Evolutionary conservation across 2,888 invertebrate species (phyloP), one percentile per base, ranked within the genome.

Genomic region (Odontothrips loti): DNA sequence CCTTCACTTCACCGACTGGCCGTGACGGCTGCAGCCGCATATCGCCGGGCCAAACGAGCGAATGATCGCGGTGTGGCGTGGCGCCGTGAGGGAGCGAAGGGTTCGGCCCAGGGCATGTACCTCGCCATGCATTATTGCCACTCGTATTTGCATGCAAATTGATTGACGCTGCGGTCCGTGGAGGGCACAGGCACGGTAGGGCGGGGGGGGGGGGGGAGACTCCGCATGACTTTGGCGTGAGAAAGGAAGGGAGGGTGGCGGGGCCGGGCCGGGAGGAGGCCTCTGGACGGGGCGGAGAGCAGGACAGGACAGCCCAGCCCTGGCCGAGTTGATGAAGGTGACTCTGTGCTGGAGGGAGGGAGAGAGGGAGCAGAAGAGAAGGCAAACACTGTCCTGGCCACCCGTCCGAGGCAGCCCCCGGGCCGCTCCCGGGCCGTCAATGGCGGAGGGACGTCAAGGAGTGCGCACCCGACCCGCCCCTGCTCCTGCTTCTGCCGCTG

Each of bases 131-230:
- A 75, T 75, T 75, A 75, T 75, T 75, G 68, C 68, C 68, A 27
- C 23, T 27, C 27, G 68, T 27, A 75, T 75, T 75, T 75, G 68
- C 68, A 75, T 75, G 68, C 68, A 75, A 75, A 75, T 75, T 75
- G 68, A 75, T 75, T 75, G 68, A 17, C 58, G 58, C 58, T 15
- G 58, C 58, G 58, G 58, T 58, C 58, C 20, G 58, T 20, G 58
- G 51, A 43, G 34, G 34, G 34, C 51, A 10, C 15, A 10, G 20
- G 51, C 12, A 12, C 51, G 51, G 51, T 10, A 20, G 51, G 20
- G 51, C 6, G 34, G 34, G 2, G 34, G 34, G 2, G 34, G 34
- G 34, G 34, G 6, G 34, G 34, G 34, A 4, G 34, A 43, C 34
- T 43, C 34, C 3, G 34, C 34, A 43, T 6, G 34, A 43, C 34